Base-by-base conservation (phyloP, 2,888 invertebrate species). In the Parasteatoda lunata region DNA sequence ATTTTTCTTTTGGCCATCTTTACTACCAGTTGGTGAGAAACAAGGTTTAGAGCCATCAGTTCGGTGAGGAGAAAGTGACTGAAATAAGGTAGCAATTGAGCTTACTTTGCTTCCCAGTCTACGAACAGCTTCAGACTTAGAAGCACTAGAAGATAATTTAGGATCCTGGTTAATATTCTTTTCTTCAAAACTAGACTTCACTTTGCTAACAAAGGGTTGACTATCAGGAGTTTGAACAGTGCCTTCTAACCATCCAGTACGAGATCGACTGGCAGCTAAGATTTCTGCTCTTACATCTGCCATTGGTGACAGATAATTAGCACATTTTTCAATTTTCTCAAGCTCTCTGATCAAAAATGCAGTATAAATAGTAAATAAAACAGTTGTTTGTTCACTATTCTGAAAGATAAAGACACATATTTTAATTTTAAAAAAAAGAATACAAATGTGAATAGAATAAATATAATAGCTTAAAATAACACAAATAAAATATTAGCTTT, bases 251-350 rank as follows among this genome's bases (percentile, higher is more conserved):
- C 90, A 90, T 48, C 90, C 90, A 15, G 90, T 90, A 49, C 90
- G 89, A 49, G 90, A 89, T 83, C 90, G 89, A 81, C 90, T 90
- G 59, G 90, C 90, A 66, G 90, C 90, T 76, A 90, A 85, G 81
- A 90, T 90, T 89, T 90, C 90, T 75, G 90, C 90, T 82, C 90
- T 84, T 6, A 90, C 90, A 89, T 90, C 89, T 68, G 90, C 90
- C 90, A 90, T 90, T 75, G 5, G 49, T 8, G n/a, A 76, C 13
- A 13, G 11, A 47, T 68, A 68, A 30, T 30, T 30, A 30, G 30
- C 30, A 30, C 30, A 30, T 30, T 30, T 30, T 30, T 30, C 30
- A 30, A 30, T 30, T 30, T 30, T 30, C 30, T 30, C 30, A 30
- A 30, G 2, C 30, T 30, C 30, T 30, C 30, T 30, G 30, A 30